Base-by-base conservation (phyloP, 2,113 vertebrate genomes). In the Arothron firmamentum region DNA sequence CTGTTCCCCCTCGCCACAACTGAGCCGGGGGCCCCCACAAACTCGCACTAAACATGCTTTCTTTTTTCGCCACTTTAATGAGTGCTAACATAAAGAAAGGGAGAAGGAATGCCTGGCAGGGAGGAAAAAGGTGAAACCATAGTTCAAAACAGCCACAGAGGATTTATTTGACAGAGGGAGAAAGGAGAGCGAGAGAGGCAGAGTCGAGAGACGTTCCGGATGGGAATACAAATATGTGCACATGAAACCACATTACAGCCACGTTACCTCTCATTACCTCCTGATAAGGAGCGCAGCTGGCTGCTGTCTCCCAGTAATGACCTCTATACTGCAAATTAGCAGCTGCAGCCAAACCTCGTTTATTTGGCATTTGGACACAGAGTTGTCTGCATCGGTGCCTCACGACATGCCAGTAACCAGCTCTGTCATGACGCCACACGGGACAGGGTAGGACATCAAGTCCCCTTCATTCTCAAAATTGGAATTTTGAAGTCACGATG, bases 131-230 rank as follows among this genome's bases (percentile, higher is more conserved):
- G 83, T 84, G 64, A 56, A 85, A 70, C 62, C 73, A 67, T 86
- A 84, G 86, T 85, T 84, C 72, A 83, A 85, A 87, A 82, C 74
- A 86, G 77, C 78, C 85, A 77, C 81, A 78, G 58, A 78, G 69
- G 78, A 82, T 84, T 83, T 85, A 86, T 85, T 81, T 77, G 70
- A 82, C 74, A 74, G 71, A 56, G 67, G 64, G 60, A 77, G 58
- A 77, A 70, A 74, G 51, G 75, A 59, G 70, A 67, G 56, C 38
- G 46, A 67, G 58, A 42, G 43, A 70, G 66, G 57, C 65, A 65
- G 64, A 70, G 76, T 78, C 50, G 58, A 59, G 58, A 83, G 73
- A 69, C 66, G 19, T 74, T 76, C 31, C 76, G 65, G 66, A 77
- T 62, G 63, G 61, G 67, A 62, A 84, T 77, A 77, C 69, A 75